Conservation (phyloP, 2,888 invertebrate species). For the Pachymerium ferrugineum region DNA sequence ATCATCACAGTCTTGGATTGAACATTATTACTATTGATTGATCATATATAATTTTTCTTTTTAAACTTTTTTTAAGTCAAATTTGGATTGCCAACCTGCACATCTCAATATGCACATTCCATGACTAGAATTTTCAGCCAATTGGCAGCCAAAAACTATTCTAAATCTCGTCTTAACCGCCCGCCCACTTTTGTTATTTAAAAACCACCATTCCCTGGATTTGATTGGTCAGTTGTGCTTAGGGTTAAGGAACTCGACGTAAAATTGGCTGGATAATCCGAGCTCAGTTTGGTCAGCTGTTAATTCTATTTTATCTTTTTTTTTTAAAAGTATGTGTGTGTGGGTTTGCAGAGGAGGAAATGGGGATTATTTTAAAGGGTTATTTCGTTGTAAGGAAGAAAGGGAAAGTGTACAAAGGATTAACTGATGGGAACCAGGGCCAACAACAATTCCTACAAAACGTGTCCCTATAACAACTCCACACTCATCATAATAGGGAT, state of each 20-base stretch:
- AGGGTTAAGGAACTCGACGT: not conserved
- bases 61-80: constrained; percentile 3
- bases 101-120: constrained; percentile 12
- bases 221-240: constrained; percentile 27
- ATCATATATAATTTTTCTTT: not conserved
- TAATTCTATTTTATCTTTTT: too few species aligned
- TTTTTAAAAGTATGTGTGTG: not conserved
- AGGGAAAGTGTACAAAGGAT: constrained; percentile 12
- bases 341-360: not conserved
- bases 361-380: too few species aligned
- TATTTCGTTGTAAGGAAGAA: too few species aligned
- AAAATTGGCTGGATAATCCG: constrained; percentile 4
- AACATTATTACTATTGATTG: constrained; percentile 20
- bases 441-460: constrained; percentile 22
- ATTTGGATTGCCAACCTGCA: constrained; percentile 23
- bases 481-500: constrained; percentile 23
- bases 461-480: constrained; percentile 23
- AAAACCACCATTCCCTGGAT: not conserved
- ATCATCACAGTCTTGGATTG: constrained; percentile 31
- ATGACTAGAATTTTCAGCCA: constrained; percentile 24
- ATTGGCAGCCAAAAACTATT: constrained; percentile 22
- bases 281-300: not conserved
- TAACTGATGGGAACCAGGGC: constrained; percentile 22
- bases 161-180: constrained; percentile 16
- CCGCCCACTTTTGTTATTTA: not conserved